These are phyloP conservation scores for Pristionchus entomophagus DNA, from an alignment of 2,888 invertebrate species.

Conservation along the genomic window DNA sequence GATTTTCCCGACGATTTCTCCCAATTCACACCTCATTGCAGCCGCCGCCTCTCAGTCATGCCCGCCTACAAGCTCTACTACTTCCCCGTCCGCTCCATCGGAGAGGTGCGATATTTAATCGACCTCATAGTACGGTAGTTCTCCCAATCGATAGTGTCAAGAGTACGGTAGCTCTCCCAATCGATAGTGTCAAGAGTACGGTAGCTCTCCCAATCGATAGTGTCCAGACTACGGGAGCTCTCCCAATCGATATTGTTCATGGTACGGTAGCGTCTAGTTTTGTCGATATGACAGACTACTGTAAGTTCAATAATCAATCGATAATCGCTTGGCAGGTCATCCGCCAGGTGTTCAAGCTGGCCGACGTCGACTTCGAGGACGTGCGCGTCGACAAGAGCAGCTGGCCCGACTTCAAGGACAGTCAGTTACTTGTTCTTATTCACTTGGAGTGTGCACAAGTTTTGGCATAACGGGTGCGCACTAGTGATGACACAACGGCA, in stretches of 20 bases:
- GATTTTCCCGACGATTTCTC: background rate
- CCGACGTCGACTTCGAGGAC: slow-evolving; percentile 57
- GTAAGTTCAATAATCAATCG: too few species aligned
- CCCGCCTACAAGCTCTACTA: slow-evolving; percentile 60
- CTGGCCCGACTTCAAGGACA: slow-evolving; percentile 52
- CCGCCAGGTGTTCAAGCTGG: slow-evolving; percentile 56
- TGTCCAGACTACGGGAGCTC: too few species aligned
- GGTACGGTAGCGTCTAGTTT: too few species aligned
- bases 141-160: background rate
- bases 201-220: too few species aligned
- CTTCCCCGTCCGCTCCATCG: slow-evolving; percentile 60
- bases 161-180: too few species aligned
- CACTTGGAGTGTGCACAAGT: too few species aligned
- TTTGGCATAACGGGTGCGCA: too few species aligned
- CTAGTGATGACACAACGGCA: too few species aligned
- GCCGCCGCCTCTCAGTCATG: slow-evolving; percentile 50
- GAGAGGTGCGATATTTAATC: slow-evolving; percentile 51
- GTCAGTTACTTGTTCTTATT: too few species aligned
- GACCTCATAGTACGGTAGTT: background rate
- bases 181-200: too few species aligned
- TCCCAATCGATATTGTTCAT: too few species aligned
- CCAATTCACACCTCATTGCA: background rate
- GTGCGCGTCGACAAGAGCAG: slow-evolving; percentile 51
- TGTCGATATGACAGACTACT: too few species aligned
- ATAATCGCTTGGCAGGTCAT: background rate